Evolutionary conservation across 2,797 vertebrate species (phyloP), one percentile per base, ranked within the genome.

Genomic region (Sphaeramia orbicularis): DNA sequence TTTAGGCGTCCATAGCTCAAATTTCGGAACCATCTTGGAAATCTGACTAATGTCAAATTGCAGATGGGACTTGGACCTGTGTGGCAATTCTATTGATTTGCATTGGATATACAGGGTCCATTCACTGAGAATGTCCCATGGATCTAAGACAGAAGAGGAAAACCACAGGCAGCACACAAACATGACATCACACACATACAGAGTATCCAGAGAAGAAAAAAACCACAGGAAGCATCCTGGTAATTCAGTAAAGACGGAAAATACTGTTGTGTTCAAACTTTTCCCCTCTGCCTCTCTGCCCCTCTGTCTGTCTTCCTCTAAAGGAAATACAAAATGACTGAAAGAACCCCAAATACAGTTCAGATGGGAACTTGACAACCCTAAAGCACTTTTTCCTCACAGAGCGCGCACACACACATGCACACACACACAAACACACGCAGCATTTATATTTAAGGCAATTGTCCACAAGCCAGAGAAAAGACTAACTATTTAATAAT

Each of bases 401-500:
- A 38, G 3, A 40, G 50, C 0, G 43, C 42, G n/a, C 10, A 49
- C 6, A 43, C 12, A 44, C 13, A 49, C 30, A 58, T n/a, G 21
- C 6, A 13, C 19, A 54, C 19, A 45, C 21, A 67, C 19, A 72
- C 55, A 15, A 16, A 55, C 11, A 47, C 16, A 59, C n/a, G n/a
- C 43, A 19, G 2, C n/a, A 30, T 37, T 45, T 21, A 30, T 47
- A 21, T 66, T 42, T 14, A n/a, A 32, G 3, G 4, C 57, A 51
- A 70, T 24, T 35, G 51, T 69, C 61, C 61, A 55, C 18, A 61
- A 72, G 57, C 41, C 10, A 2, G 1, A 58, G 37, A 79, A 74
- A 70, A 75, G 42, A 65, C 35, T 76, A 78, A 73, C 54, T 76
- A 66, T 76, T 76, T 71, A 81, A 81, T 81, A 79, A 80, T 67